Conservation (phyloP, 2,797 vertebrate species). For the Catharus ustulatus region DNA sequence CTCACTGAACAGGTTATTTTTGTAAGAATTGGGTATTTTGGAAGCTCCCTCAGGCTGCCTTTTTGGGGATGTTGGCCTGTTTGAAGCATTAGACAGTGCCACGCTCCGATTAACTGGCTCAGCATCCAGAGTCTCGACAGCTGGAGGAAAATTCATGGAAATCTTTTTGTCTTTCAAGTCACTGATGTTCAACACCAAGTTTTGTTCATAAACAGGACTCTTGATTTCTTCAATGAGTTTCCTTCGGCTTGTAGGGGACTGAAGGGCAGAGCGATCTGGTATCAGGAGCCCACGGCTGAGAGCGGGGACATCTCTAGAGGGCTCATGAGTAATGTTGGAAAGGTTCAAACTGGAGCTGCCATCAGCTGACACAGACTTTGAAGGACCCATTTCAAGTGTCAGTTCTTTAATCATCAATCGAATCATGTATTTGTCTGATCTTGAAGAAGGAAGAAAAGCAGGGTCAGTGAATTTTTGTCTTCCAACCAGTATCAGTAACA, state of each 20-base stretch:
- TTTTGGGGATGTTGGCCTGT: conserved; percentile 76
- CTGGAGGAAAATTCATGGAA: conserved; percentile 74
- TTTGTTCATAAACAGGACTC: conserved; percentile 73
- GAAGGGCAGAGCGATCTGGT: conserved; percentile 75
- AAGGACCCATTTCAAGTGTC: conserved; percentile 68
- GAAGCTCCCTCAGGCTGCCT: conserved; percentile 8
- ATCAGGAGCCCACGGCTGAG: conserved; percentile 81
- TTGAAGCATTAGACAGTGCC: conserved; percentile 52
- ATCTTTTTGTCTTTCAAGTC: conserved; percentile 78
- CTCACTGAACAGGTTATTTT: conserved; percentile 64
- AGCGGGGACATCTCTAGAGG: conserved; percentile 68
- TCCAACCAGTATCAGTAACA: conserved; percentile 89
- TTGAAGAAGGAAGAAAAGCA: conserved; percentile 89
- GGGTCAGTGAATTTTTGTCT: conserved; percentile 86
- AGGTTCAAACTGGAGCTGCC: conserved; percentile 51
- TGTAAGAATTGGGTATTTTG: conserved; percentile 63
- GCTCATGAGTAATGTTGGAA: conserved; percentile 59
- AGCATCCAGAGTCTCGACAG: conserved; percentile 74
- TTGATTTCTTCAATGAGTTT: conserved; percentile 86
- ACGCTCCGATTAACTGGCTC: conserved; percentile 74
- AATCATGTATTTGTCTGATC: conserved; percentile 89
- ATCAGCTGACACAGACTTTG: background rate
- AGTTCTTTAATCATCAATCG: conserved; percentile 84
- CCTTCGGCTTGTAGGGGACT: conserved; percentile 75
- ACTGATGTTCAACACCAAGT: conserved; percentile 64